Evolutionary conservation across 2,888 invertebrate species (phyloP), one percentile per base, ranked within the genome.

Genomic region (Andrena chrysosceles): DNA sequence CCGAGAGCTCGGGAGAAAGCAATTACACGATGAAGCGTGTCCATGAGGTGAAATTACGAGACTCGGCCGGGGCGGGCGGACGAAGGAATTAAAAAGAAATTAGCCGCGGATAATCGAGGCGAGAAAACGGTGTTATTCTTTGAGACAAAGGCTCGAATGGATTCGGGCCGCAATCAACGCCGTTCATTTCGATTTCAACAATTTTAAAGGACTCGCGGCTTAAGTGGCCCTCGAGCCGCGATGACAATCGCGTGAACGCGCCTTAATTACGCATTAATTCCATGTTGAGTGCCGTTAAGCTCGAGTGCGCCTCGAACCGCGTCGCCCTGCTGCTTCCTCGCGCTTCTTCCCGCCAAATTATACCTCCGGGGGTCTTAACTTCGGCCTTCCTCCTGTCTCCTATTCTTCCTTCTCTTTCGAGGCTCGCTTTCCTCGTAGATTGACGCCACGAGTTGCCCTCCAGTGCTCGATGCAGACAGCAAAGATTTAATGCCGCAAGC

Each of bases 221-320:
- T 83, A 90, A 89, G 83, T 85, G 89, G 86, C 72, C 82, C 85
- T 85, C 85, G 77, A 83, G 85, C 66, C 84, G 82, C 83, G 87
- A 85, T 81, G 86, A 89, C 90, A 89, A 89, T 90, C 88, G 90
- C 86, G 83, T 81, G 86, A 87, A 86, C 84, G 87, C 82, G 86
- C 84, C 85, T 91, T 90, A 90, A 90, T 91, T 89, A 89, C 87
- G 87, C 89, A 90, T 91, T 91, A 91, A 91, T 90, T 91, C 87
- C 82, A 85, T 85, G 88, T 88, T 87, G 85, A 91, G 85, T 85
- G 88, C 82, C 87, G 87, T 89, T 88, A 89, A 90, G 83, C 85
- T 85, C 67, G 77, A 84, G 75, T 81, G 74, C 81, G 79, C 77
- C 77, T 86, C 77, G 67, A 86, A 85, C 77, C 66, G 26, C 70